These are phyloP conservation scores for Drosophila mayaguana DNA, from an alignment of 2,888 invertebrate genomes.

Conservation along the genomic window DNA sequence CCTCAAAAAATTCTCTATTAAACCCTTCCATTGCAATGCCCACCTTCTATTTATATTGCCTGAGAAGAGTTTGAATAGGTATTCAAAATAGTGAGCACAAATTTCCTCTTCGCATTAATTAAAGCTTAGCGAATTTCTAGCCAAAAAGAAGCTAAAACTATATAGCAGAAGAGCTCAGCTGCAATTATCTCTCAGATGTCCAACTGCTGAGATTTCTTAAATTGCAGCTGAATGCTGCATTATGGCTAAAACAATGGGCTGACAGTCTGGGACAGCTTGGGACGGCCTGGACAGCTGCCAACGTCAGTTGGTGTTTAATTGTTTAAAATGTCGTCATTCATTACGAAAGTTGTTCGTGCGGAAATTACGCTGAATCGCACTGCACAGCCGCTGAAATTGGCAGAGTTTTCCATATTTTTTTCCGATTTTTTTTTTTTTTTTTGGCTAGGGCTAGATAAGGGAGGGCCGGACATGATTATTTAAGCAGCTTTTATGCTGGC, in stretches of 20 bases:
- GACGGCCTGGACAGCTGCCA: constrained; percentile 32
- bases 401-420: neutral
- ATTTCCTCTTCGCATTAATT: too few relatives aligned
- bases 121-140: neutral
- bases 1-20: too few relatives aligned
- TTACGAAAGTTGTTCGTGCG: constrained; percentile 32
- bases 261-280: neutral
- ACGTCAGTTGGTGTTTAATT: constrained; percentile 47
- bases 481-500: constrained; percentile 49
- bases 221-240: constrained; percentile 8
- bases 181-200: neutral
- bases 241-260: constrained; percentile 16
- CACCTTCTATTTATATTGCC: too few relatives aligned
- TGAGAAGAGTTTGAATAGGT: neutral
- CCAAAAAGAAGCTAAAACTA: neutral
- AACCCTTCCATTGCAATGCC: too few relatives aligned
- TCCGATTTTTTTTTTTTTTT: neutral
- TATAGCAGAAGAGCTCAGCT: neutral
- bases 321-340: constrained; percentile 42
- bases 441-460: neutral
- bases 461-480: constrained; percentile 24
- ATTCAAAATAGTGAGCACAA: too few relatives aligned
- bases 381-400: neutral
- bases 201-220: neutral
- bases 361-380: constrained; percentile 12